Conservation (phyloP, 2,113 vertebrate species). For the Hystrix brachyura region DNA sequence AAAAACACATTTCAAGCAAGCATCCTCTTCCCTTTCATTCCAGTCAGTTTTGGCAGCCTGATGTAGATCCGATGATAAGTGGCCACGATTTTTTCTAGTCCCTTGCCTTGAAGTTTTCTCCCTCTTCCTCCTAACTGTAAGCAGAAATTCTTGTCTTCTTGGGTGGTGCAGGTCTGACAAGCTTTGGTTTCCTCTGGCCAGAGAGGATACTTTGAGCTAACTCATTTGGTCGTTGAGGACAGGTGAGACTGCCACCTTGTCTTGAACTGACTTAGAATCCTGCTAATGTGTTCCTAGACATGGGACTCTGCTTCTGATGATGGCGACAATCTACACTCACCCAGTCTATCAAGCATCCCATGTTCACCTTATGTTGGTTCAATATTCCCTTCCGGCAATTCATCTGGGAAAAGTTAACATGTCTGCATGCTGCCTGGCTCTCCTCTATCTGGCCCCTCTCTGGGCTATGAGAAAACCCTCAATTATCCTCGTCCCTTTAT, state of each 20-base stretch:
- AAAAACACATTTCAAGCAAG: not conserved
- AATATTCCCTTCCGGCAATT: not conserved
- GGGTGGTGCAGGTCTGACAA: too few relatives aligned
- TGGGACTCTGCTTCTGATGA: not conserved
- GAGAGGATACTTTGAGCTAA: not conserved
- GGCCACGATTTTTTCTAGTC: not conserved
- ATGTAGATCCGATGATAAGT: too few relatives aligned
- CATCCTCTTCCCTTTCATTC: not conserved
- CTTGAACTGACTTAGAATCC: not conserved
- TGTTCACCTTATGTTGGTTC: not conserved
- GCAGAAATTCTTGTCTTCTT: too few relatives aligned
- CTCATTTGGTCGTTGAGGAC: not conserved
- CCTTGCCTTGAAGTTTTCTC: not conserved
- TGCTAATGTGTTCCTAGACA: too few relatives aligned
- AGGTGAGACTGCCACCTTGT: not conserved
- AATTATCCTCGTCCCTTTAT: not conserved
- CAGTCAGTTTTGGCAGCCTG: not conserved
- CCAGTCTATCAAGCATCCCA: not conserved
- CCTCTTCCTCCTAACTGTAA: not conserved
- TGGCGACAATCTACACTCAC: not conserved
- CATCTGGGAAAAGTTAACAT: not conserved
- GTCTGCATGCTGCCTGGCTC: not conserved
- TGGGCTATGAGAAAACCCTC: not conserved
- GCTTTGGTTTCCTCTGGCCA: not conserved
- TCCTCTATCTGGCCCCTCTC: too few relatives aligned